Percentiles rank a stretch among this genome's conserved stretches.
These are phyloP conservation scores for Phrynocephalus forsythii DNA, from an alignment of 2,797 vertebrate species.

Conservation along the genomic window DNA sequence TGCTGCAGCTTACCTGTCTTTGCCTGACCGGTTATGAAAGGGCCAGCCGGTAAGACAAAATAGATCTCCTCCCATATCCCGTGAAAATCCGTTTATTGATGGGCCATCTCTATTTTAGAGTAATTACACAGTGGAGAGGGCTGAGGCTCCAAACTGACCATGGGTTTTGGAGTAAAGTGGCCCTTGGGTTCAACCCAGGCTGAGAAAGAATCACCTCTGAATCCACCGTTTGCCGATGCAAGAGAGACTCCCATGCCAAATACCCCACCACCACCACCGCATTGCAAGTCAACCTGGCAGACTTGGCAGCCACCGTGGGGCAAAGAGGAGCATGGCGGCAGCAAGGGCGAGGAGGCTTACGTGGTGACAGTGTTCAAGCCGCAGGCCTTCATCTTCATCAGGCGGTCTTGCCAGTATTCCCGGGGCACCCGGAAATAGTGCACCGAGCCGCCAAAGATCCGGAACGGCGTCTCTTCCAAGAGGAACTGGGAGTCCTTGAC, in stretches of 20 bases:
- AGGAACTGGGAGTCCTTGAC: slow-evolving; percentile 82
- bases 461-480: slow-evolving; percentile 85
- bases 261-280: background rate
- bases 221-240: background rate
- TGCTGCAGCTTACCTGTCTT: background rate
- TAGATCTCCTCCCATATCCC: too few relatives aligned
- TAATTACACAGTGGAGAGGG: too few relatives aligned
- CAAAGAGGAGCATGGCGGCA: background rate
- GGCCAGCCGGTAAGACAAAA: too few relatives aligned
- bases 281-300: too few relatives aligned
- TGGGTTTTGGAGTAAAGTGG: background rate
- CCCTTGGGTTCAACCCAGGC: background rate
- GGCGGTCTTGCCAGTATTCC: slow-evolving; percentile 90
- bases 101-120: background rate
- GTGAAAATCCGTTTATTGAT: too few relatives aligned
- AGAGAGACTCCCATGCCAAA: background rate
- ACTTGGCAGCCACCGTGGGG: background rate
- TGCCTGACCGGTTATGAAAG: background rate
- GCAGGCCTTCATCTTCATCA: slow-evolving; percentile 93
- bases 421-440: slow-evolving; percentile 93
- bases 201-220: background rate
- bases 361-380: slow-evolving; percentile 94
- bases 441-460: slow-evolving; percentile 88
- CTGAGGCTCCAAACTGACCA: background rate
- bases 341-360: slow-evolving; percentile 71